phyloP scores from a whole-genome alignment of 2,797 vertebrate species.

The Tapera naevia region DNA sequence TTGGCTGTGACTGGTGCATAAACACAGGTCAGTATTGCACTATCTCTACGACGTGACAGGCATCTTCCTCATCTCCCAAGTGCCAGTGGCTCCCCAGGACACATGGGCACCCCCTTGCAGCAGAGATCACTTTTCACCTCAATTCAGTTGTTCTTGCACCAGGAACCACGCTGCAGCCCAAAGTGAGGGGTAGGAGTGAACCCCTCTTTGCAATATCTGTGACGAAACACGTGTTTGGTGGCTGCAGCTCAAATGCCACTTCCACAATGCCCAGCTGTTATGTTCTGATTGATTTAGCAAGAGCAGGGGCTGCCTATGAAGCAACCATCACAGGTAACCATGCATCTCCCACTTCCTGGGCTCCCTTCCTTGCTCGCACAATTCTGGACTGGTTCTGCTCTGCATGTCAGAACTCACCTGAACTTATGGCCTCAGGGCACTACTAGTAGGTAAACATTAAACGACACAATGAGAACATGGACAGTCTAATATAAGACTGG shows the following conservation, averaged over 20 bases:
- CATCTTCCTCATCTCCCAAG: background rate
- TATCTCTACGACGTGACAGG: too few species aligned
- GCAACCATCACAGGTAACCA: rapidly evolving
- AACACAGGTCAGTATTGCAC: rapidly evolving
- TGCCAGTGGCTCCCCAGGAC: background rate
- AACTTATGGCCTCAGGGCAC: background rate
- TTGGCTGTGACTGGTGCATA: background rate
- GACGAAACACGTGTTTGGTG: background rate
- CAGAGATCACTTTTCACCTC: background rate
- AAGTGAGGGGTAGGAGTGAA: background rate
- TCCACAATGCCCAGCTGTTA: background rate
- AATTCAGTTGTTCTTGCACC: background rate
- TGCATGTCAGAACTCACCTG: background rate
- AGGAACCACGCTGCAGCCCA: rapidly evolving
- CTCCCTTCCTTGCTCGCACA: background rate
- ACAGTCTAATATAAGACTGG: background rate
- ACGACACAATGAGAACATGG: background rate
- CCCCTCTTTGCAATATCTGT: rapidly evolving
- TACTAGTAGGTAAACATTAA: background rate
- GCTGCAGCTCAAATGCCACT: background rate
- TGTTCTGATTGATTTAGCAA: background rate
- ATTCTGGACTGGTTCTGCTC: background rate
- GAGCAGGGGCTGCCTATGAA: background rate
- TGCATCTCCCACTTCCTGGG: background rate
- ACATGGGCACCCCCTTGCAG: rapidly evolving